Conservation (phyloP, 2,797 vertebrate genomes). For the Arnoldichthys spilopterus region DNA sequence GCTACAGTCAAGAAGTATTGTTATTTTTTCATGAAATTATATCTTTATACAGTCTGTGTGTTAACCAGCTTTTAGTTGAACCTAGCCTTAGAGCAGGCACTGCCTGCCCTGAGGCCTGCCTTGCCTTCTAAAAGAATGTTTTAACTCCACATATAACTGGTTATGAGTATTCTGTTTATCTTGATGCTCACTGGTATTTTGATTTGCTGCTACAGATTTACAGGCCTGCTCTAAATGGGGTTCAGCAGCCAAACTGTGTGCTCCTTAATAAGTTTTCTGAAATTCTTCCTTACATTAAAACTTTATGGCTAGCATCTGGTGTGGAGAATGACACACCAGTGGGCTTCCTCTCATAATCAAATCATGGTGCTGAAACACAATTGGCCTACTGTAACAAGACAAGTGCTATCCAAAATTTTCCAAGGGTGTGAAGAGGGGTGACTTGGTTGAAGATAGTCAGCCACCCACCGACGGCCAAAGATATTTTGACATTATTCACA, state of each 20-base stretch:
- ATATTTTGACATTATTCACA: conserved; percentile 23
- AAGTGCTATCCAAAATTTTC: conserved; percentile 13
- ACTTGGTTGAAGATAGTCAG: conserved; percentile 1
- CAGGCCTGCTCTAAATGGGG: not conserved
- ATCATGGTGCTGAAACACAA: conserved; percentile 33
- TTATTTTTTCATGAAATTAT: too few species aligned
- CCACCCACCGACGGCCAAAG: conserved; percentile 1
- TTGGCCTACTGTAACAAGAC: conserved; percentile 21
- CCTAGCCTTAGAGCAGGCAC: too few species aligned
- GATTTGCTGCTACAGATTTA: not conserved
- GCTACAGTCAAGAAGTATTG: too few species aligned
- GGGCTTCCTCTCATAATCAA: conserved; percentile 28
- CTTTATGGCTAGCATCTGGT: not conserved
- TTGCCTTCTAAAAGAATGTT: too few species aligned
- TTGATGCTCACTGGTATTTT: not conserved
- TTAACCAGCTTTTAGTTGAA: too few species aligned
- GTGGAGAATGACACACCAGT: conserved; percentile 4
- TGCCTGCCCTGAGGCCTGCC: too few species aligned
- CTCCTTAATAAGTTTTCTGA: not conserved
- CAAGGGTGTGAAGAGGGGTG: not conserved
- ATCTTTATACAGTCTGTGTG: too few species aligned
- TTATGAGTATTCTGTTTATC: too few species aligned
- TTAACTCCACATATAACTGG: too few species aligned
- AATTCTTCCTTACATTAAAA: not conserved
- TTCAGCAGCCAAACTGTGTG: not conserved